Base-by-base conservation (phyloP, 2,797 vertebrate species). In the Sandelia bainsii region DNA sequence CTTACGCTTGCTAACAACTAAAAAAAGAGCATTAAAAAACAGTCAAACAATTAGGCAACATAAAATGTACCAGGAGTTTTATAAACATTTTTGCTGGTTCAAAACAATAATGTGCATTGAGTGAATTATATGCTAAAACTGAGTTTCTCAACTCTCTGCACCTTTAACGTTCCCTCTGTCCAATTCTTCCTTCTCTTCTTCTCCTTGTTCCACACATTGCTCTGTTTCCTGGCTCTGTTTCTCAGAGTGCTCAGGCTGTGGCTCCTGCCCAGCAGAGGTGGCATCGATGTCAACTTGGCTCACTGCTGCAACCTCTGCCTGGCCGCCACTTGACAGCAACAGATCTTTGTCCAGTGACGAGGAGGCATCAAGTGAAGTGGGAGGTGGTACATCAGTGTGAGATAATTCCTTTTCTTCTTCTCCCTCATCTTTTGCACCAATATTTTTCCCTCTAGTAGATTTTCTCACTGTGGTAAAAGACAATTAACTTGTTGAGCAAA, bases 381-480 rank as follows among this genome's bases (percentile, higher is more conserved):
- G 51, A 29, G 16, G 80, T 17, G 8, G 50, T 0, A 8, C 8
- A 1, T 79, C 52, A 7, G 53, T 0, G 5, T 1, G 20, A 2
- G 16, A n/a, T 0, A 61, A 7, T 48, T 69, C 37, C 16, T 61
- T 20, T 40, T 76, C 61, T 22, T 62, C 37, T 32, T 71, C 54
- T 29, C 10, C 68, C 10, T 66, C 29, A 0, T 44, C 56, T 58
- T 57, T 46, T 0, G 14, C 0, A 1, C 16, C 20, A 19, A 9
- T 34, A 5, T 32, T 56, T 57, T 59, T 83, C 7, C 80, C 80
- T 64, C 80, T 72, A 19, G 72, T 39, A 1, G 86, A 86, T 77
- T 73, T 91, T 77, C 78, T 91, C 64, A 81, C 89, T 92, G 71
- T 6, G 29, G 25, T 5, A 8, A 34, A 65, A 58, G 4, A 73